Evolutionary conservation across 2,888 invertebrate genomes (phyloP).

Genomic region (Bhutanitis thaidina): DNA sequence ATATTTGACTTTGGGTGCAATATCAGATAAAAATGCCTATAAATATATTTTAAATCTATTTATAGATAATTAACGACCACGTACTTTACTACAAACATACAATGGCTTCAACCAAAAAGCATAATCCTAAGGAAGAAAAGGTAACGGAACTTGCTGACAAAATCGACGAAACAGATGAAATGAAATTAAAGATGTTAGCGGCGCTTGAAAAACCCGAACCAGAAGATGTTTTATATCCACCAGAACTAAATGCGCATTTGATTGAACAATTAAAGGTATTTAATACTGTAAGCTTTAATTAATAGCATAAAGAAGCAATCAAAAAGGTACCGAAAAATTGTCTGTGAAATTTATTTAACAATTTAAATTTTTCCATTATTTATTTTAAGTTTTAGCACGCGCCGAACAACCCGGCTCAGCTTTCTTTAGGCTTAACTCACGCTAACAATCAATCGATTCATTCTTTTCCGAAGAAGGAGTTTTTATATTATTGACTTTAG

Average conservation of each 20-base stretch:
- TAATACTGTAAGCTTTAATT: too few relatives aligned
- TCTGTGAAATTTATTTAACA: too few relatives aligned
- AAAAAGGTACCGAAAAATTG: too few relatives aligned
- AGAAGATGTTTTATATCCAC: constrained; percentile 76
- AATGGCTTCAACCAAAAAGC: constrained; percentile 16
- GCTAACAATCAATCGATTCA: too few relatives aligned
- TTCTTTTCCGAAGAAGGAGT: too few relatives aligned
- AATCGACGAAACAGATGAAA: constrained; percentile 74
- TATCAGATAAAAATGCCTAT: not conserved
- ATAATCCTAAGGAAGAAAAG: constrained; percentile 49
- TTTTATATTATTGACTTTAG: too few relatives aligned
- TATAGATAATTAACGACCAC: not conserved
- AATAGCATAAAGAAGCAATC: too few relatives aligned
- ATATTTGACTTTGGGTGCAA: not conserved
- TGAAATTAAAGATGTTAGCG: constrained; percentile 69
- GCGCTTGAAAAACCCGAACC: constrained; percentile 55
- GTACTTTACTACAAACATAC: too few relatives aligned
- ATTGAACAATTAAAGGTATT: constrained; percentile 79
- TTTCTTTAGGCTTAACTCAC: too few relatives aligned
- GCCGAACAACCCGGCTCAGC: too few relatives aligned
- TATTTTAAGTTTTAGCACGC: too few relatives aligned
- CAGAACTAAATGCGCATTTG: constrained; percentile 81
- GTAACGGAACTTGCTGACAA: constrained; percentile 48
- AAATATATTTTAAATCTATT: not conserved
- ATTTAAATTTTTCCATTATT: too few relatives aligned